Conservation (phyloP, 2,888 invertebrate genomes). For the Bellardia pandia region DNA sequence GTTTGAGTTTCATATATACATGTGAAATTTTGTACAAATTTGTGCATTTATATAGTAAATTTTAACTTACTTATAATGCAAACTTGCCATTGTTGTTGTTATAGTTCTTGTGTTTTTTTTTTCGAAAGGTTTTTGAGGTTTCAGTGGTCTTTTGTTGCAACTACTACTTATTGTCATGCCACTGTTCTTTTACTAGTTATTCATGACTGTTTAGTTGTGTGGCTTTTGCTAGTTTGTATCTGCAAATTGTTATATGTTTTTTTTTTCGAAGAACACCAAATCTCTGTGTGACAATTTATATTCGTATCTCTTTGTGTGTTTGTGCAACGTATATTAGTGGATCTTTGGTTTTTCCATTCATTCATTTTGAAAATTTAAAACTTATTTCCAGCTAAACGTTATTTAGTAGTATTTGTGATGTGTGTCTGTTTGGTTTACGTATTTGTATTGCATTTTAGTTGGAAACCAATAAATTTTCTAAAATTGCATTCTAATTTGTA, state of each 20-base stretch:
- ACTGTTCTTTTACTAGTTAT: conserved; percentile 36
- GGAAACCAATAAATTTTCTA: conserved; percentile 66
- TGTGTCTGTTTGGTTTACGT: neutral
- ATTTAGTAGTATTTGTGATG: conserved; percentile 40
- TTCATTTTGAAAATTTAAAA: conserved; percentile 41
- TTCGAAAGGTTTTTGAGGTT: conserved; percentile 62
- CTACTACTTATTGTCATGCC: conserved; percentile 60
- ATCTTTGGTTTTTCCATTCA: conserved; percentile 40
- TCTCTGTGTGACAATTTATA: conserved; percentile 62
- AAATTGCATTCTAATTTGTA: conserved; percentile 72
- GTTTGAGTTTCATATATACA: conserved; percentile 2
- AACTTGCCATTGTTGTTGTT: neutral
- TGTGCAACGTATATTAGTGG: conserved; percentile 43
- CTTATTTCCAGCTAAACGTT: conserved; percentile 42
- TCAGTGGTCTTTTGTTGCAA: conserved; percentile 63
- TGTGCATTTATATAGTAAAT: conserved; percentile 44
- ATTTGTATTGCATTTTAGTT: conserved; percentile 52
- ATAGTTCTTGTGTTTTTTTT: conserved; percentile 4
- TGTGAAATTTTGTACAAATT: conserved; percentile 36
- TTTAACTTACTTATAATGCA: conserved; percentile 24
- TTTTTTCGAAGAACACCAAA: conserved; percentile 38
- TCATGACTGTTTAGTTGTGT: conserved; percentile 63
- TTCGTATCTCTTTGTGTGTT: conserved; percentile 14
- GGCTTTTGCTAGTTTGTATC: conserved; percentile 47
- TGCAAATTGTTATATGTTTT: conserved; percentile 1